A percentile compares a stretch with the other conserved stretches of the same genome.
These are phyloP conservation scores for Hippocampus kuda DNA, from an alignment of 2,797 vertebrate species.

Conservation along the genomic window DNA sequence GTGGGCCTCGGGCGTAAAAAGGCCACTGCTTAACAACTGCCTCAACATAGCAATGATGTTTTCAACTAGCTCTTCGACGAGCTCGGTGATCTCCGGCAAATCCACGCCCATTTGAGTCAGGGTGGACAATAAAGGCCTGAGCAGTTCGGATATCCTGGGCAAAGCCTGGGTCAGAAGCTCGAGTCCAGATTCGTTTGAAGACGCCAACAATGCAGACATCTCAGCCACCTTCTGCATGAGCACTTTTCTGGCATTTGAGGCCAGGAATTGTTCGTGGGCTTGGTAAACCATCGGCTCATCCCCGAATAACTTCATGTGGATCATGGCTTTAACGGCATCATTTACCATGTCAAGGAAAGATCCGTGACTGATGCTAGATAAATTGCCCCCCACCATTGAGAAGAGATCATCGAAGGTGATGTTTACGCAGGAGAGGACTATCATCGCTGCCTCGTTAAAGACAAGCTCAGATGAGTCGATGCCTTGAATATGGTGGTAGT, in stretches of 20 bases:
- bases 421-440: conserved; percentile 51
- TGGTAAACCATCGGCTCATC: conserved; percentile 39
- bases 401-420: conserved; percentile 38
- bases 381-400: conserved; percentile 25
- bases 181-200: conserved; percentile 41
- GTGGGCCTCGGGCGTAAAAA: conserved; percentile 24
- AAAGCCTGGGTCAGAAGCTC: conserved; percentile 50
- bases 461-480: conserved; percentile 25
- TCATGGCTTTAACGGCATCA: conserved; percentile 31
- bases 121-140: conserved; percentile 33
- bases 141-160: conserved; percentile 35
- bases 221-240: conserved; percentile 36
- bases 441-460: conserved; percentile 41
- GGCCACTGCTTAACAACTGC: conserved; percentile 34
- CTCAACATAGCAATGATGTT: conserved; percentile 44
- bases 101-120: conserved; percentile 21
- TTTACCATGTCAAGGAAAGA: conserved; percentile 32
- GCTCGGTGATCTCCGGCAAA: conserved; percentile 13
- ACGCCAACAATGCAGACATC: conserved; percentile 46
- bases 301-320: conserved; percentile 41
- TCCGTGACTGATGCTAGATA: conserved; percentile 9
- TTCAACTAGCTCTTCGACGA: conserved; percentile 41
- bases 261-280: conserved; percentile 44
- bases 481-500: conserved; percentile 31
- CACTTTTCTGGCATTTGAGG: conserved; percentile 28